Evolutionary conservation across 2,888 invertebrate species (phyloP).

Genomic region (Psylliodes chrysocephalus): DNA sequence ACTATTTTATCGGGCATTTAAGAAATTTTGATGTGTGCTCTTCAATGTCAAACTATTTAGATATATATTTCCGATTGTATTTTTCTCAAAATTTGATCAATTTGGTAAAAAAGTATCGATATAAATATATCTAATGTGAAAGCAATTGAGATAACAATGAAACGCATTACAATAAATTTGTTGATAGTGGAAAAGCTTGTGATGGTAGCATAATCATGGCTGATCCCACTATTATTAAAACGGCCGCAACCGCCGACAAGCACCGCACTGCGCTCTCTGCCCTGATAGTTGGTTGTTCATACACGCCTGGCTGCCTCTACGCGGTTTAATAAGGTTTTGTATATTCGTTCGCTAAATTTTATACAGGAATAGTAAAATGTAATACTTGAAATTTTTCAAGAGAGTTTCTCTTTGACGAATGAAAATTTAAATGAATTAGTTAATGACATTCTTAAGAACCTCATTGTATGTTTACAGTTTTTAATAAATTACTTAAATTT

Average conservation of each 20-base stretch:
- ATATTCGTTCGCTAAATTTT: slow-evolving; percentile 17
- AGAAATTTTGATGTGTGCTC: too few relatives aligned
- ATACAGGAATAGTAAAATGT: slow-evolving; percentile 7
- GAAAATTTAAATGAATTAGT: too few relatives aligned
- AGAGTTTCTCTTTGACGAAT: too few relatives aligned
- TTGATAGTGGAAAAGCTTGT: slow-evolving; percentile 60
- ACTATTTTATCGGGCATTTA: too few relatives aligned
- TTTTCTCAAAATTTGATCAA: too few relatives aligned
- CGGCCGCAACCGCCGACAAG: slow-evolving; percentile 57
- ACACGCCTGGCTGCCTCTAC: slow-evolving; percentile 37
- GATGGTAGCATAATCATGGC: slow-evolving; percentile 63
- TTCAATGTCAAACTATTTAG: too few relatives aligned
- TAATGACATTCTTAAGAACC: too few relatives aligned
- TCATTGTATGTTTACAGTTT: too few relatives aligned
- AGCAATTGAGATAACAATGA: slow-evolving; percentile 1
- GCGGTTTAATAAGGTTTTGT: slow-evolving; percentile 45
- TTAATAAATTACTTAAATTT: too few relatives aligned
- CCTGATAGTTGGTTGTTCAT: slow-evolving; percentile 38
- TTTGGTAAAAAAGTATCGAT: too few relatives aligned
- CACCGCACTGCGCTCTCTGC: slow-evolving; percentile 48
- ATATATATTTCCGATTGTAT: too few relatives aligned
- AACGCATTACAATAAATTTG: slow-evolving; percentile 54
- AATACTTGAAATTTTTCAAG: too few relatives aligned
- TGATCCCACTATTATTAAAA: slow-evolving; percentile 64
- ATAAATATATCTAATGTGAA: neutral